Base-by-base conservation (phyloP, 2,113 vertebrate species). In the Semicossyphus pulcher region DNA sequence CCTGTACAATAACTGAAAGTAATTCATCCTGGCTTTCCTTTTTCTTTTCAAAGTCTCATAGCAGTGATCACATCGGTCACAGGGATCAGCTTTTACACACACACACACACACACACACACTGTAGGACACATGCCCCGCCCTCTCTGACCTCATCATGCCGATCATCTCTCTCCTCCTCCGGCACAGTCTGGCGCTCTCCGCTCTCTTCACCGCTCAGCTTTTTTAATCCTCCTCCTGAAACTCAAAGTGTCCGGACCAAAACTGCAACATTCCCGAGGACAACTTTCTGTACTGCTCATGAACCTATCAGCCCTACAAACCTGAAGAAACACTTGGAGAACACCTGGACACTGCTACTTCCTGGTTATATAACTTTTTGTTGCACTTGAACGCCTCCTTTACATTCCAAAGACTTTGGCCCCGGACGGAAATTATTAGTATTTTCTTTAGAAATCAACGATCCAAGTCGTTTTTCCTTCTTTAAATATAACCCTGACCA, bases 231-330 rank as follows among this genome's bases (percentile, higher is more conserved):
- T 84, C 59, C 64, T 87, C 57, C 75, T 78, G 70, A 59, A 59
- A 72, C 84, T 54, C 63, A 26, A 73, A 63, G 70, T 63, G 74
- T 81, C 77, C 67, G 86, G 86, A 91, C 73, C 78, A 79, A 84
- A 39, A 14, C 76, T 69, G 54, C 71, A 7, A 83, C 89, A 92
- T 91, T 92, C 89, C 91, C 15, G 47, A 76, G 84, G 88, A 88
- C 75, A 48, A 69, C 62, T 76, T 78, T 63, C 36, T 34, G 7
- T 8, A 14, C 57, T 32, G 53, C 79, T 16, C 58, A 37, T 65
- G 61, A 84, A 57, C 68, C 14, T 69, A 44, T 76, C 85, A 69
- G 84, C 79, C 76, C 56, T 20, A 21, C 58, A 59, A n/a, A 76
- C 20, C 57, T 47, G 78, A 84, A 63, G 82, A 79, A 41, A 62